phyloP scores from a whole-genome alignment of 2,797 vertebrate genomes.

The Percopsis omiscomaycus region DNA sequence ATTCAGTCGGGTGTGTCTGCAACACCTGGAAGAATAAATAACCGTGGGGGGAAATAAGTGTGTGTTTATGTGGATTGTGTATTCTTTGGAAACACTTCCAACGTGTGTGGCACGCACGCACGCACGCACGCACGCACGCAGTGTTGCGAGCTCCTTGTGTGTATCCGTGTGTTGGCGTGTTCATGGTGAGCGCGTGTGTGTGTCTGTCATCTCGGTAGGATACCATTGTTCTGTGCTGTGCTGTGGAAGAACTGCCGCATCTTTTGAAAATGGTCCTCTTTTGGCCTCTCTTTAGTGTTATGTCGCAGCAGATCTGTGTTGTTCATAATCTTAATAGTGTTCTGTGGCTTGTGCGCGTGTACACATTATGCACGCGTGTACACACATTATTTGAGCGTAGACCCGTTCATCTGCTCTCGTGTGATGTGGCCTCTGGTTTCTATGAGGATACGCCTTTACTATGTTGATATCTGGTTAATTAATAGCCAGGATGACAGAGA shows the following conservation, averaged over 20 bases:
- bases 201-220: conserved; percentile 23
- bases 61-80: conserved; percentile 12
- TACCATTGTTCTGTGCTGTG: conserved; percentile 36
- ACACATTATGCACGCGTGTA: not conserved
- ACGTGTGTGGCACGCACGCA: not conserved
- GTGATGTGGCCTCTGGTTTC: conserved; percentile 5
- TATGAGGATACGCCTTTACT: conserved; percentile 50
- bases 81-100: not conserved
- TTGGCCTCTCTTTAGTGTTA: not conserved
- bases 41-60: not conserved
- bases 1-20: conserved; percentile 64
- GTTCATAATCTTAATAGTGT: conserved; percentile 12
- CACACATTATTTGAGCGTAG: not conserved
- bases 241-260: conserved; percentile 22
- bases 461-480: conserved; percentile 49
- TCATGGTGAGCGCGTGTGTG: not conserved
- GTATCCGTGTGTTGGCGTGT: not conserved
- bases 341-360: conserved; percentile 26
- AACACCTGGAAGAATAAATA: conserved; percentile 65
- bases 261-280: conserved; percentile 19
- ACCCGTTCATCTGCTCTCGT: not conserved
- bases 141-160: not conserved
- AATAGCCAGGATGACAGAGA: conserved; percentile 34
- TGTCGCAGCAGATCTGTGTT: not conserved
- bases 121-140: too few species aligned